These are phyloP conservation scores for Loripinus fragilis DNA, from an alignment of 2,888 invertebrate genomes.

Conservation along the genomic window DNA sequence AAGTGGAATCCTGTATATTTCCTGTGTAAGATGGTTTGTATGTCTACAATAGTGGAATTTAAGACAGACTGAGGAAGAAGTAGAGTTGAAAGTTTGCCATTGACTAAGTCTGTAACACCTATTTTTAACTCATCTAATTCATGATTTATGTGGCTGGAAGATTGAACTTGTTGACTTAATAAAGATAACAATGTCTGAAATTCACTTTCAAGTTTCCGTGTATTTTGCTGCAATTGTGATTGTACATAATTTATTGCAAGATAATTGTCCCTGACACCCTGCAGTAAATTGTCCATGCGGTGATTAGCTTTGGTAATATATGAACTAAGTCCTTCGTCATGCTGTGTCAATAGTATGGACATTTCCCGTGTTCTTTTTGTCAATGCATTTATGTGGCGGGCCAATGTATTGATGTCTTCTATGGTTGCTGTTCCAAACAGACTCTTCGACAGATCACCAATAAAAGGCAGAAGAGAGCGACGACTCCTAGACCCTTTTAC, in stretches of 20 bases:
- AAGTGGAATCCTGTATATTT: conserved; percentile 34
- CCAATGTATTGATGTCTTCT: conserved; percentile 44
- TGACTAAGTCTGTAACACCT: conserved; percentile 19
- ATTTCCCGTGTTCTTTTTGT: conserved; percentile 5
- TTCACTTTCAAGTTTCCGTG: neutral
- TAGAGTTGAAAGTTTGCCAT: conserved; percentile 31
- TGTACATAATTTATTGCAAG: conserved; percentile 17
- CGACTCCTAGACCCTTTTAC: conserved; percentile 19
- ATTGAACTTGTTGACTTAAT: conserved; percentile 17
- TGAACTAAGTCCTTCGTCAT: conserved; percentile 24
- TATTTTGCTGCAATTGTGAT: neutral
- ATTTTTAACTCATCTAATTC: conserved; percentile 25
- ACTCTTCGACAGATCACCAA: conserved; percentile 41
- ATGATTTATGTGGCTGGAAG: conserved; percentile 21
- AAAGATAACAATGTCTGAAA: conserved; percentile 12
- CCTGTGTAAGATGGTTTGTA: conserved; percentile 16
- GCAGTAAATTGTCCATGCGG: conserved; percentile 21
- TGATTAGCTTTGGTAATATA: conserved; percentile 25
- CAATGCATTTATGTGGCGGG: conserved; percentile 28
- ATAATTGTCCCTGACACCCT: conserved; percentile 19
- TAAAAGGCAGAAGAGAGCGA: conserved; percentile 43
- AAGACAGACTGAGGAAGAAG: conserved; percentile 17
- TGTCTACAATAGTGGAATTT: conserved; percentile 13
- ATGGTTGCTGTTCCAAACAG: conserved; percentile 54
- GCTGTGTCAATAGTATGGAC: neutral